Evolutionary conservation across 2,888 invertebrate genomes (phyloP).

Genomic region (Melolontha melolontha): DNA sequence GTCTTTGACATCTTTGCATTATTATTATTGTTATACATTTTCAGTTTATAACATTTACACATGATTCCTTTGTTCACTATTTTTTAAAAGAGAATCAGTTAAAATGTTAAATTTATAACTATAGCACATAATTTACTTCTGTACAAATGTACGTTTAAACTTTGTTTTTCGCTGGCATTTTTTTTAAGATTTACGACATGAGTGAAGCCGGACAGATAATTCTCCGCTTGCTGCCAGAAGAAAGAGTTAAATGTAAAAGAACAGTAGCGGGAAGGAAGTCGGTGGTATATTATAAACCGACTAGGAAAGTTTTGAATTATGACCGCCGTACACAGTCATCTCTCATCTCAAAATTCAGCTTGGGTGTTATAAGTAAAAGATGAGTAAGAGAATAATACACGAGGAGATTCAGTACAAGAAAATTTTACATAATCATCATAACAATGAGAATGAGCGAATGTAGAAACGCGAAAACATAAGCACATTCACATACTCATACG

Average conservation of each 20-base stretch:
- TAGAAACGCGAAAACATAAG: slow-evolving; percentile 15
- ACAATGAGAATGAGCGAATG: slow-evolving; percentile 31
- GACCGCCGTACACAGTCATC: slow-evolving; percentile 27
- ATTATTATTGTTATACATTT: too few species aligned
- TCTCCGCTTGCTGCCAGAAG: slow-evolving; percentile 22
- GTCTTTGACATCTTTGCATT: too few species aligned
- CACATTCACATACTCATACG: slow-evolving; percentile 4
- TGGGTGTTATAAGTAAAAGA: slow-evolving; percentile 5
- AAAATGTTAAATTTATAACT: too few species aligned
- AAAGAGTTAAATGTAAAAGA: slow-evolving; percentile 31
- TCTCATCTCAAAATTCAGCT: slow-evolving; percentile 32
- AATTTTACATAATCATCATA: slow-evolving; percentile 38
- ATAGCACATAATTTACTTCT: too few species aligned
- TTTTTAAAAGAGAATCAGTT: too few species aligned
- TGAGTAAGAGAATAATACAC: slow-evolving; percentile 10
- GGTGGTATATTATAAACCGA: slow-evolving; percentile 38
- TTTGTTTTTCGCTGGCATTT: slow-evolving; percentile 7
- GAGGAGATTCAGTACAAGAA: slow-evolving; percentile 20
- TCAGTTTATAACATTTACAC: too few species aligned
- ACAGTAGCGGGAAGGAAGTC: slow-evolving; percentile 22
- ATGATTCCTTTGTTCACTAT: too few species aligned
- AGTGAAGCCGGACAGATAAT: slow-evolving; percentile 10
- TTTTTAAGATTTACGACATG: slow-evolving; percentile 15
- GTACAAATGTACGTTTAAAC: slow-evolving; percentile 2
- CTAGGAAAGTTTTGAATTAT: slow-evolving; percentile 38